phyloP scores from a whole-genome alignment of 1,140 invertebrate genomes.

The Telenomus remus region DNA sequence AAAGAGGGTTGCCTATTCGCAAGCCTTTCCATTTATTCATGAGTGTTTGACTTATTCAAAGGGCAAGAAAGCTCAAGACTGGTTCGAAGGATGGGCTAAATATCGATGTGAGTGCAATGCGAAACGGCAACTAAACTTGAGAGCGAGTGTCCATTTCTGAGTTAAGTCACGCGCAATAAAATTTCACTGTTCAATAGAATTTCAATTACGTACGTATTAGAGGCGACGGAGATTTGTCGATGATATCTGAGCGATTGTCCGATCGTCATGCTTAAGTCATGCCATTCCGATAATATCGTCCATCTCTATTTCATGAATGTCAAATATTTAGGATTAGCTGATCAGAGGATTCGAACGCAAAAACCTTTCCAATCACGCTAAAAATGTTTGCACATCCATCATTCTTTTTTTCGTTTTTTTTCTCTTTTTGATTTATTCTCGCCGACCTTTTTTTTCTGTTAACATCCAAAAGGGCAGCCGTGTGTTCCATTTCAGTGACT shows the following conservation, averaged over 20 bases:
- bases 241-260: slow-evolving; percentile 45
- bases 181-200: slow-evolving; percentile 55
- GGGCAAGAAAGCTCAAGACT: slow-evolving; percentile 57
- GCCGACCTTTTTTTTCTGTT: too few species aligned
- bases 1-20: slow-evolving; percentile 33
- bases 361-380: not conserved
- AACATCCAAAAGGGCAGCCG: too few species aligned
- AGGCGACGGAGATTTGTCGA: slow-evolving; percentile 41
- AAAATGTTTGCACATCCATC: slow-evolving; percentile 1
- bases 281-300: slow-evolving; percentile 1
- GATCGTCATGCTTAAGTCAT: slow-evolving; percentile 19
- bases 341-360: slow-evolving; percentile 1
- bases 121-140: slow-evolving; percentile 56
- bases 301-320: slow-evolving; percentile 19
- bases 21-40: slow-evolving; percentile 67
- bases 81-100: slow-evolving; percentile 54
- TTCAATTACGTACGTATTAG: slow-evolving; percentile 49
- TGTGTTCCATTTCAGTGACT: too few species aligned
- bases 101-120: slow-evolving; percentile 62
- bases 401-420: too few species aligned
- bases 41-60: slow-evolving; percentile 72
- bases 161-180: slow-evolving; percentile 48
- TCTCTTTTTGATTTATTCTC: too few species aligned
- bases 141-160: slow-evolving; percentile 41
- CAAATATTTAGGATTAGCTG: slow-evolving; percentile 13